Evolutionary conservation across 2,113 vertebrate genomes (phyloP).

Genomic region (Pachypanchax playfairii): DNA sequence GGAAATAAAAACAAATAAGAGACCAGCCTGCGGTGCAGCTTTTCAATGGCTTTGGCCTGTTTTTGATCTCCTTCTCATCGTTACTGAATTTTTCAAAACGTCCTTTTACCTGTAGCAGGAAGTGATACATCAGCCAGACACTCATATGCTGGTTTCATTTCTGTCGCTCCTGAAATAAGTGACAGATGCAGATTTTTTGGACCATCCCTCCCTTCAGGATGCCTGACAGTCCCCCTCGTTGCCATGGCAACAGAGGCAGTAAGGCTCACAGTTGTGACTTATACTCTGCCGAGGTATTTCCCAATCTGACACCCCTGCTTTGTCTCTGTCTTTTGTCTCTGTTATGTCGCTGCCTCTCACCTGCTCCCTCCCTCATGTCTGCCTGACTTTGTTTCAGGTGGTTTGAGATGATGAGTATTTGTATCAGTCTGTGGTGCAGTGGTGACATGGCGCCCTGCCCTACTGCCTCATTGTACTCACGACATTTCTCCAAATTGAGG

Average conservation of each 20-base stretch:
- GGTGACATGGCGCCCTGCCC: conserved; percentile 48
- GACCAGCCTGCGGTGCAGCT: neutral
- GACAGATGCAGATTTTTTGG: conserved; percentile 66
- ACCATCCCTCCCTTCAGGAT: conserved; percentile 60
- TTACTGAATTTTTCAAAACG: neutral
- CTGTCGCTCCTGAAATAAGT: conserved; percentile 54
- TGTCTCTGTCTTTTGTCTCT: conserved; percentile 26
- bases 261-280: conserved; percentile 66
- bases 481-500: conserved; percentile 74
- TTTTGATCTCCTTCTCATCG: neutral
- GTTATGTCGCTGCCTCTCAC: neutral
- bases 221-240: conserved; percentile 65
- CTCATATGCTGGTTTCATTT: conserved; percentile 19
- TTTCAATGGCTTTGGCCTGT: conserved; percentile 9
- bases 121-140: conserved; percentile 18
- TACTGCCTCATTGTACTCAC: conserved; percentile 52
- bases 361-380: conserved; percentile 6
- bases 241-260: conserved; percentile 73
- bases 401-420: conserved; percentile 54
- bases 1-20: neutral
- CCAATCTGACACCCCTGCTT: conserved; percentile 63
- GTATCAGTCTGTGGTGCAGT: conserved; percentile 11
- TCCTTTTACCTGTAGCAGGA: conserved; percentile 1
- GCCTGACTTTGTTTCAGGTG: conserved; percentile 51
- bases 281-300: conserved; percentile 72